Evolutionary conservation across 2,113 vertebrate genomes (phyloP).

Genomic region (Pterophyllum scalare): DNA sequence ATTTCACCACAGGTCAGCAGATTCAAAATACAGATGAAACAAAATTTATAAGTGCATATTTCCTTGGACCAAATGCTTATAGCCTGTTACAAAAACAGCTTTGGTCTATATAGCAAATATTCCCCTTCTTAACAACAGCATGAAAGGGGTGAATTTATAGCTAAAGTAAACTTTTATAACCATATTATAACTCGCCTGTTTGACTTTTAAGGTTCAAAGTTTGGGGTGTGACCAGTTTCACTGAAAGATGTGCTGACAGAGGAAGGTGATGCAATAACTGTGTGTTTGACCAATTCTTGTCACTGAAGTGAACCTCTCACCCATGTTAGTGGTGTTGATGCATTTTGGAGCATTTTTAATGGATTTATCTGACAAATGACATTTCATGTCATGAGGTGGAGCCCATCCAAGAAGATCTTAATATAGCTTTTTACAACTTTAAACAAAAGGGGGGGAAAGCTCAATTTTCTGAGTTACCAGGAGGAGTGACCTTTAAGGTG

Average conservation of each 20-base stretch:
- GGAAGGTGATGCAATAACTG: neutral
- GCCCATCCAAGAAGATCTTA: neutral
- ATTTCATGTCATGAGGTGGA: neutral
- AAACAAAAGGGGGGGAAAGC: neutral
- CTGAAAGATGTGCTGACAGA: neutral
- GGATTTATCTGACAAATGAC: neutral
- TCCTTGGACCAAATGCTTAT: neutral
- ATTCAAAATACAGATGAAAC: too few species aligned
- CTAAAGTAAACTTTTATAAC: neutral
- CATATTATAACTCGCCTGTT: neutral
- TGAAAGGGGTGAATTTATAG: neutral
- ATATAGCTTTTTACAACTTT: neutral
- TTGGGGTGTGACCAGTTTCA: neutral
- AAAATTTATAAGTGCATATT: neutral
- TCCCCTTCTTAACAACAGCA: neutral
- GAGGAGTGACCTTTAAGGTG: neutral
- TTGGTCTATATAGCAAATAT: neutral
- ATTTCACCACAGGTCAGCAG: too few species aligned
- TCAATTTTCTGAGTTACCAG: neutral
- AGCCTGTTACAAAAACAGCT: neutral
- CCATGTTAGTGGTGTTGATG: neutral
- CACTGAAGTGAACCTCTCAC: neutral
- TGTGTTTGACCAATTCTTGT: neutral
- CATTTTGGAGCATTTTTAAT: neutral
- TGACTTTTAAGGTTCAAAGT: neutral